Evolutionary conservation across 2,797 vertebrate species (phyloP).

Genomic region (Danio aesculapii): DNA sequence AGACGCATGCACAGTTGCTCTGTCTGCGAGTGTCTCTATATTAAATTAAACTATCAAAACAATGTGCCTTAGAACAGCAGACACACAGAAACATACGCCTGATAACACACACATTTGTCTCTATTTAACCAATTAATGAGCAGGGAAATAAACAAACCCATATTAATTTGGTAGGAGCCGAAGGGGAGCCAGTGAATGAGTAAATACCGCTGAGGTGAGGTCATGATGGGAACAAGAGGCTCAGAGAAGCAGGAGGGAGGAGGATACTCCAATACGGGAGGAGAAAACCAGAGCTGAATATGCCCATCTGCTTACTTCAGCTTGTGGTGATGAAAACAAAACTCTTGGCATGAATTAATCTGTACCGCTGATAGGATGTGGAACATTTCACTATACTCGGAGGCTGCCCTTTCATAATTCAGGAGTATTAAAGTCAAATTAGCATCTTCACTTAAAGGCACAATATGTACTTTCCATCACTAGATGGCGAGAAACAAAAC

Average conservation of each 20-base stretch:
- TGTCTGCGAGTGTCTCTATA: not conserved
- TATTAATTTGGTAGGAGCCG: slow-evolving; percentile 14
- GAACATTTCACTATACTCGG: not conserved
- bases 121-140: slow-evolving; percentile 24
- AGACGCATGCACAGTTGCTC: not conserved
- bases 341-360: not conserved
- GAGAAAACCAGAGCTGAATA: slow-evolving; percentile 11
- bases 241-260: slow-evolving; percentile 4
- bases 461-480: no score
- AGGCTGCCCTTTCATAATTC: not conserved
- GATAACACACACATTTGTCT: slow-evolving; percentile 19
- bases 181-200: slow-evolving; percentile 13
- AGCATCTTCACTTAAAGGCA: no score
- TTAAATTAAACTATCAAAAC: slow-evolving; percentile 21
- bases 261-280: not conserved
- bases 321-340: slow-evolving; percentile 15
- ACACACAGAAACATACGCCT: slow-evolving; percentile 3
- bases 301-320: slow-evolving; percentile 1
- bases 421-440: not conserved
- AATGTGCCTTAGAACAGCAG: slow-evolving; percentile 4
- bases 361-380: not conserved
- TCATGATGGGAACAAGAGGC: slow-evolving; percentile 37
- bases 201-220: slow-evolving; percentile 45
- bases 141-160: slow-evolving; percentile 31
- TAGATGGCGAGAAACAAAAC: no score